phyloP scores from a whole-genome alignment of 2,888 invertebrate species.

The Papilio elwesi region DNA sequence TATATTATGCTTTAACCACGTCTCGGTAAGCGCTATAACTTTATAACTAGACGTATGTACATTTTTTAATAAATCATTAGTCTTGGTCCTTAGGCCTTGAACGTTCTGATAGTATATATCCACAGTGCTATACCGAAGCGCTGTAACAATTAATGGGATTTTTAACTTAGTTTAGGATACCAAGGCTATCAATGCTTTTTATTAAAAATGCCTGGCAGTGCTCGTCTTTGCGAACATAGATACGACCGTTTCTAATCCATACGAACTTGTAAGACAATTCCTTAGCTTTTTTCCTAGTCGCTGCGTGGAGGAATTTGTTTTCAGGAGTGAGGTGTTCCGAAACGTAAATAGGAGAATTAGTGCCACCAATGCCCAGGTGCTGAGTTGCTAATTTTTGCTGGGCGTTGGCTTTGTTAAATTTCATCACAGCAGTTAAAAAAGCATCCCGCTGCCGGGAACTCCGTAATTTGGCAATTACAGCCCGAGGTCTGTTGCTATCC shows the following conservation, averaged over 20 bases:
- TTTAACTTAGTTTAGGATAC: constrained; percentile 1
- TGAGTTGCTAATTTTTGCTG: not conserved
- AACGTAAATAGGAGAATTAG: not conserved
- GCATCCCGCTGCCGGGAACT: not conserved
- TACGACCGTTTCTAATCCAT: not conserved
- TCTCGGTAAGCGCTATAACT: constrained; percentile 3
- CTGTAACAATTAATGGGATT: not conserved
- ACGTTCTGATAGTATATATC: constrained; percentile 1
- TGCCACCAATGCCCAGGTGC: not conserved
- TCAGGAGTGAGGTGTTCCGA: not conserved
- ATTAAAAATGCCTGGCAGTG: not conserved
- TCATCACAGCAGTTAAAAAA: constrained; percentile 1
- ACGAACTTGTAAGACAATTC: not conserved
- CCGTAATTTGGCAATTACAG: not conserved
- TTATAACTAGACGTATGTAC: not conserved
- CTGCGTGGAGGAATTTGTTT: not conserved
- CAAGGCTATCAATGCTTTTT: not conserved
- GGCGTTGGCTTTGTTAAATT: not conserved
- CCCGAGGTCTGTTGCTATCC: constrained; percentile 2
- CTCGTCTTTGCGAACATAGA: not conserved
- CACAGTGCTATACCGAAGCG: not conserved
- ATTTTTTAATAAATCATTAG: not conserved
- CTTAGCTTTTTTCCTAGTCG: not conserved
- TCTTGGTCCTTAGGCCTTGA: not conserved
- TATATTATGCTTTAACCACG: constrained; percentile 9